Conservation (phyloP, 2,888 invertebrate genomes). For the Drosophila conformis region DNA sequence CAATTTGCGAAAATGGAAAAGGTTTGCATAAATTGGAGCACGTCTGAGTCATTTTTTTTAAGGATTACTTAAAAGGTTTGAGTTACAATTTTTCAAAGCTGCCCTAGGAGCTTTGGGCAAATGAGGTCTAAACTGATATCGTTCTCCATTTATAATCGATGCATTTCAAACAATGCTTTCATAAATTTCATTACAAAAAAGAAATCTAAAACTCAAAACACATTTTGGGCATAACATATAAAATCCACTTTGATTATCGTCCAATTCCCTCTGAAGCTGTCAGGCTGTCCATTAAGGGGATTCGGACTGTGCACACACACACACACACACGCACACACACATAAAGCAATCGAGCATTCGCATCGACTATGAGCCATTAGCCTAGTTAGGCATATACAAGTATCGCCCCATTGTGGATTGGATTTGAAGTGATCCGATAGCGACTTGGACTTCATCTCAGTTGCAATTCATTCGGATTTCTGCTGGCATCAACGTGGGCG, state of each 20-base stretch:
- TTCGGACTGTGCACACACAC: background rate
- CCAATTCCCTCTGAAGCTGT: slow-evolving; percentile 20
- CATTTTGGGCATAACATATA: background rate
- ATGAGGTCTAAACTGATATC: background rate
- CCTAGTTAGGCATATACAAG: slow-evolving; percentile 43
- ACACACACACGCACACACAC: background rate
- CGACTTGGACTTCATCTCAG: slow-evolving; percentile 41
- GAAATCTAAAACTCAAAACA: background rate
- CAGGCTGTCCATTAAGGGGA: slow-evolving; percentile 6
- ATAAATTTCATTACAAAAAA: background rate
- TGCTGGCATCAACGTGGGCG: slow-evolving; percentile 18
- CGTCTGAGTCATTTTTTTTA: background rate
- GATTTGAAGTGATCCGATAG: slow-evolving; percentile 23
- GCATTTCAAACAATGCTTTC: background rate
- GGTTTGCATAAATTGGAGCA: background rate
- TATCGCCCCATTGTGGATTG: slow-evolving; percentile 21
- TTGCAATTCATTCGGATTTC: slow-evolving; percentile 46
- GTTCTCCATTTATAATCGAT: background rate
- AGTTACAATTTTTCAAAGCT: background rate
- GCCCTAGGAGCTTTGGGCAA: no score
- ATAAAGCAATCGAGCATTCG: slow-evolving; percentile 33
- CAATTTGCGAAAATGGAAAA: background rate
- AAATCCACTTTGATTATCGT: background rate
- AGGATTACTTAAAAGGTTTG: background rate
- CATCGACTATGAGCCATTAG: slow-evolving; percentile 45